These are phyloP conservation scores for Drymonia ruficornis DNA, from an alignment of 2,888 invertebrate species.

Conservation along the genomic window DNA sequence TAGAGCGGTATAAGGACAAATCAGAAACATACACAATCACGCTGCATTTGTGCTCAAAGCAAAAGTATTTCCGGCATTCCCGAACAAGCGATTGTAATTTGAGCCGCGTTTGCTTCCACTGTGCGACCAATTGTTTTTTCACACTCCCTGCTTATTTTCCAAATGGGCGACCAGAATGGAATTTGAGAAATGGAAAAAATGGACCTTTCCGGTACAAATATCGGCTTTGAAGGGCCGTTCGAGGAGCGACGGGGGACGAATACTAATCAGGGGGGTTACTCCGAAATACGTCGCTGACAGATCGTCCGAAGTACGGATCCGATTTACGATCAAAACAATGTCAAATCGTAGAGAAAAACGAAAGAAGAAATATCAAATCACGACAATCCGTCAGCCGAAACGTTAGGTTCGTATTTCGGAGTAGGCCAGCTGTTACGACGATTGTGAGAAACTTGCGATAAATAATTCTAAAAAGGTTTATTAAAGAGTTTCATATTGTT, in stretches of 20 bases:
- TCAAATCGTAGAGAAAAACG: too few species aligned
- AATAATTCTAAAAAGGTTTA: too few species aligned
- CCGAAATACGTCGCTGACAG: too few species aligned
- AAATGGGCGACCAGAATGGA: constrained; percentile 8
- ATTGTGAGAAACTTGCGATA: background rate
- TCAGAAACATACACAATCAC: background rate
- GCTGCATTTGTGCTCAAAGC: background rate
- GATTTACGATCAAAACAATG: too few species aligned
- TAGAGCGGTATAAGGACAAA: background rate
- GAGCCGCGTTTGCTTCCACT: constrained; percentile 6
- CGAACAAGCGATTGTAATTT: constrained; percentile 19
- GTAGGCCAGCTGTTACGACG: too few species aligned
- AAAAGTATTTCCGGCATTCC: background rate
- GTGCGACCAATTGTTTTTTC: constrained; percentile 17
- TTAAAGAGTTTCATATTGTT: too few species aligned
- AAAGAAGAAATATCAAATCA: too few species aligned
- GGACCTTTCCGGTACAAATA: constrained; percentile 16
- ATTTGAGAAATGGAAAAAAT: constrained; percentile 12
- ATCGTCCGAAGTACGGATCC: too few species aligned
- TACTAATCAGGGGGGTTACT: too few species aligned
- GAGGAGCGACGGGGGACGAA: constrained; percentile 13
- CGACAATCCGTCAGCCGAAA: too few species aligned
- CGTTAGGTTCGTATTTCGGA: too few species aligned
- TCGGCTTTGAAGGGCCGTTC: constrained; percentile 15
- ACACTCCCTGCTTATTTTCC: constrained; percentile 12